Conservation (phyloP, 2,888 invertebrate genomes). For the Ryuthela nishihirai region DNA sequence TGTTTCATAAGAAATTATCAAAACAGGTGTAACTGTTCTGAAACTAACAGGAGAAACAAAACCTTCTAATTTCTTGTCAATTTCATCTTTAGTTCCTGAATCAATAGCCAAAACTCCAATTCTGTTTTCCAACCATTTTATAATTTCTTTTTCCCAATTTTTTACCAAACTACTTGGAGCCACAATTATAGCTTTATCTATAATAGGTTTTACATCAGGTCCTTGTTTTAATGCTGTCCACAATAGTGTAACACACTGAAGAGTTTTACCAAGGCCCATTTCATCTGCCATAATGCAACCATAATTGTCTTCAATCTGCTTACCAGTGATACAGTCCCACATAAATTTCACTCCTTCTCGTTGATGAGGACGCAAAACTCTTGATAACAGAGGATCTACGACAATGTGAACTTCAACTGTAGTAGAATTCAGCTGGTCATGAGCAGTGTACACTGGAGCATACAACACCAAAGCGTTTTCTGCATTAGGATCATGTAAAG, state of each 20-base stretch:
- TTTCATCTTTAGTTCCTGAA: slow-evolving; percentile 58
- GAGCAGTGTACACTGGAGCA: slow-evolving; percentile 76
- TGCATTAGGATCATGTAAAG: slow-evolving; percentile 87
- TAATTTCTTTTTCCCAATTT: slow-evolving; percentile 98
- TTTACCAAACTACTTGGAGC: slow-evolving; percentile 96
- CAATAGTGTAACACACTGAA: slow-evolving; percentile 92
- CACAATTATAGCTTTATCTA: slow-evolving; percentile 91
- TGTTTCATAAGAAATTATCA: slow-evolving; percentile 99
- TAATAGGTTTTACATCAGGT: slow-evolving; percentile 81
- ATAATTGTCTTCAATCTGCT: slow-evolving; percentile 74
- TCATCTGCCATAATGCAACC: slow-evolving; percentile 99
- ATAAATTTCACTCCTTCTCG: slow-evolving; percentile 98
- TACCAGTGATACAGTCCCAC: slow-evolving; percentile 97
- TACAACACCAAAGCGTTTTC: slow-evolving; percentile 88
- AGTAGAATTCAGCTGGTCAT: slow-evolving; percentile 76
- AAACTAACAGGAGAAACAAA: slow-evolving; percentile 58
- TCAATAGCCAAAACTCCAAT: slow-evolving; percentile 74
- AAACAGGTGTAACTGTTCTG: slow-evolving; percentile 76
- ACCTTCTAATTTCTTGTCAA: slow-evolving; percentile 60
- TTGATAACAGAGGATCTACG: slow-evolving; percentile 88
- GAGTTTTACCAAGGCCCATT: slow-evolving; percentile 97
- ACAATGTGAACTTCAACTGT: slow-evolving; percentile 86
- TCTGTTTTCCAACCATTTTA: slow-evolving; percentile 72
- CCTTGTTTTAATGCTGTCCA: slow-evolving; percentile 94
- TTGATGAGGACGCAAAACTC: slow-evolving; percentile 92